phyloP scores from a whole-genome alignment of 1,140 invertebrate species.

The Drosophila lacertosa region DNA sequence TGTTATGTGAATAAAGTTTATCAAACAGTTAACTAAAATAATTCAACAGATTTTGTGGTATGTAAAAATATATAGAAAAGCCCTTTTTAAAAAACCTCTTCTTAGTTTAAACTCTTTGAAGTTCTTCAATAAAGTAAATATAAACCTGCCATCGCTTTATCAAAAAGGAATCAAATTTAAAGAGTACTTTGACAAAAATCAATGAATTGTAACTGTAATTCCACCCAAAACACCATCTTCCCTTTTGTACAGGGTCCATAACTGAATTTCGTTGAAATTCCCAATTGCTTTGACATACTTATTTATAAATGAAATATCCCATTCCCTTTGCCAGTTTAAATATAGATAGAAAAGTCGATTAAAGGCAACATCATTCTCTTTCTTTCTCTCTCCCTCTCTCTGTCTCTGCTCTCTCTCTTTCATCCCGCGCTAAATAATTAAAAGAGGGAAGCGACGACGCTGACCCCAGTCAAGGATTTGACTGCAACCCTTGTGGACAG shows the following conservation, averaged over 20 bases:
- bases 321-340: conserved; percentile 11
- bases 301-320: conserved; percentile 10
- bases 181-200: conserved; percentile 8
- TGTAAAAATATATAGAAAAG: too few species aligned
- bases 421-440: neutral
- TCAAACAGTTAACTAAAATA: too few species aligned
- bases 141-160: too few species aligned
- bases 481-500: conserved; percentile 20
- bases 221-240: neutral
- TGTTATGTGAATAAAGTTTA: too few species aligned
- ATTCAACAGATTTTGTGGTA: too few species aligned
- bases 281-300: conserved; percentile 16
- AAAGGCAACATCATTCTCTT: neutral
- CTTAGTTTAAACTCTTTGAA: too few species aligned
- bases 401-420: too few species aligned
- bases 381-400: too few species aligned
- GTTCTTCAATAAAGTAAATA: too few species aligned
- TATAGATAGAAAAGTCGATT: conserved; percentile 9
- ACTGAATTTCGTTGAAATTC: conserved; percentile 8
- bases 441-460: neutral
- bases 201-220: too few species aligned
- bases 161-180: neutral
- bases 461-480: conserved; percentile 31
- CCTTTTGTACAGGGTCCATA: neutral
- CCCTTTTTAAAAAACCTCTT: too few species aligned